Percentiles rank a stretch among this genome's conserved stretches.
These are phyloP conservation scores for Dromaius novaehollandiae DNA, from an alignment of 2,113 vertebrate genomes.

Conservation along the genomic window DNA sequence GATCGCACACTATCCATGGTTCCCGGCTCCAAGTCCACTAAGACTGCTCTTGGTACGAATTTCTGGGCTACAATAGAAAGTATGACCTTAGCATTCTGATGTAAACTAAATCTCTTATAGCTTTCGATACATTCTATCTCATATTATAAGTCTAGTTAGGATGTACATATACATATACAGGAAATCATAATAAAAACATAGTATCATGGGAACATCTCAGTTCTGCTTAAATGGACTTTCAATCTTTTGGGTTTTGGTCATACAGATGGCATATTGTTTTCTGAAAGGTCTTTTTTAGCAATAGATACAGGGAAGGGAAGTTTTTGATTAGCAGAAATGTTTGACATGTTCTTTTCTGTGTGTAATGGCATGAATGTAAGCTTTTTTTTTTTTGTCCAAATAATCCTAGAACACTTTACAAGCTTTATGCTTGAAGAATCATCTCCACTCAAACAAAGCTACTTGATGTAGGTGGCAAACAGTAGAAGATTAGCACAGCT, in stretches of 20 bases:
- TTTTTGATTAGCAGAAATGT: neutral
- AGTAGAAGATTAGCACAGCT: neutral
- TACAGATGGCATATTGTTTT: neutral
- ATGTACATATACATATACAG: neutral
- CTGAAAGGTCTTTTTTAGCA: neutral
- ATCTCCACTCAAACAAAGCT: neutral
- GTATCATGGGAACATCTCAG: neutral
- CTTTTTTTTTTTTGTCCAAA: neutral
- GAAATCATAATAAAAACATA: neutral
- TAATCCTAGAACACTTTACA: neutral
- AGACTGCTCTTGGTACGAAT: constrained; percentile 88
- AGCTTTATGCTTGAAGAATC: neutral
- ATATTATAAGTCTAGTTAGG: neutral
- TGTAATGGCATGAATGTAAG: neutral
- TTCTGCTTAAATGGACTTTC: neutral
- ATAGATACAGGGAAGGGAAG: neutral
- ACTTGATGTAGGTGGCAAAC: neutral
- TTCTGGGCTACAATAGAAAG: constrained; percentile 83
- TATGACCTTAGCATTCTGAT: neutral
- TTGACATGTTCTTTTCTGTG: neutral
- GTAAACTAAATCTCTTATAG: neutral
- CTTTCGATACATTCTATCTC: neutral
- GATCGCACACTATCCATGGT: constrained; percentile 96
- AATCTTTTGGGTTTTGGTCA: neutral
- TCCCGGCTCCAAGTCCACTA: constrained; percentile 93